Evolutionary conservation across 2,113 vertebrate species (phyloP).

Genomic region (Muntiacus reevesi): DNA sequence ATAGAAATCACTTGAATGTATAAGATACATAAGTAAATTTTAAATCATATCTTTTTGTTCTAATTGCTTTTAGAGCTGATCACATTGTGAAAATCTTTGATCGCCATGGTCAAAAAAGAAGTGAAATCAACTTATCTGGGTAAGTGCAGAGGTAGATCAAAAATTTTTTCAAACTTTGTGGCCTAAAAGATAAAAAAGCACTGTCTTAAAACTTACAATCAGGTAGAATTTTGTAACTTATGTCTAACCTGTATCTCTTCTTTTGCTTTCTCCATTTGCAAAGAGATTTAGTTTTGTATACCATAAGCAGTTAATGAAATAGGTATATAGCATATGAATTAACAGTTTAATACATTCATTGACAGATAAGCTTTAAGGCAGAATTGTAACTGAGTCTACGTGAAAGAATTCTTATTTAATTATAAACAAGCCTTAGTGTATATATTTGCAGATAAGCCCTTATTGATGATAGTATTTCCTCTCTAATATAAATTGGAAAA

Average conservation of each 20-base stretch:
- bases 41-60: not conserved
- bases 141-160: conserved; percentile 75
- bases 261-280: not conserved
- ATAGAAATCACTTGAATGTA: not conserved
- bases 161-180: conserved; percentile 25
- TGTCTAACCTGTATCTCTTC: not conserved
- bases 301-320: not conserved
- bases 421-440: not conserved
- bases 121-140: conserved; percentile 93
- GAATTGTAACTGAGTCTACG: not conserved
- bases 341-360: not conserved
- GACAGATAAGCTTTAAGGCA: not conserved
- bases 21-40: not conserved
- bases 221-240: not conserved
- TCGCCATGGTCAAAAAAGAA: conserved; percentile 95
- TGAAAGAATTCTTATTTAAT: not conserved
- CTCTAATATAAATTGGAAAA: conserved; percentile 18
- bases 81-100: conserved; percentile 95
- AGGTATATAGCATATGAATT: not conserved
- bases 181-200: not conserved
- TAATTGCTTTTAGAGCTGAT: conserved; percentile 85
- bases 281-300: not conserved
- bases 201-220: conserved; percentile 17
- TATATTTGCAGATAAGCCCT: not conserved
- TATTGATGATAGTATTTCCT: not conserved